These are phyloP conservation scores for Exocentrus adspersus DNA, from an alignment of 2,888 invertebrate genomes.

Conservation along the genomic window DNA sequence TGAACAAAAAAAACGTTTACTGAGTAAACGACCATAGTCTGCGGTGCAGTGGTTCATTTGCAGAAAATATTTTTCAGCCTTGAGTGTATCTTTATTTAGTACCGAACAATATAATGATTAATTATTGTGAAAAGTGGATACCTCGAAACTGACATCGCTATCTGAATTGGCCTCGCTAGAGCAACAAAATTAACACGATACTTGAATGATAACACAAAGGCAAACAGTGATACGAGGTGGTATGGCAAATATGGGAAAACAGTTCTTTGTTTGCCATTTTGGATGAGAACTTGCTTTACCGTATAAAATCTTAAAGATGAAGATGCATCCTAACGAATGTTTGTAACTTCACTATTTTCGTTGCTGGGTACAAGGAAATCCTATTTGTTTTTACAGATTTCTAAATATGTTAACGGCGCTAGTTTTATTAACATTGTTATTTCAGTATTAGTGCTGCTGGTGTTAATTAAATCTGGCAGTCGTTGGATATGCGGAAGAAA, in stretches of 20 bases:
- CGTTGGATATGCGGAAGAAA: not conserved
- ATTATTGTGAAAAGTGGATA: not conserved
- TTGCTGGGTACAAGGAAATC: too few species aligned
- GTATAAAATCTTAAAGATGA: too few species aligned
- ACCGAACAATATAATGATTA: not conserved
- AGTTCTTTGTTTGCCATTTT: too few species aligned
- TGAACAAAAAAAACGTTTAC: too few species aligned
- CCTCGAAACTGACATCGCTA: not conserved
- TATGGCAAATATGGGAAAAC: not conserved
- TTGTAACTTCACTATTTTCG: too few species aligned
- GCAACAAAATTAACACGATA: not conserved
- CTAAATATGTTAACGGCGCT: too few species aligned
- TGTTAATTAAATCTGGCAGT: not conserved
- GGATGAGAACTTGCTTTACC: too few species aligned
- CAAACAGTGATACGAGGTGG: not conserved
- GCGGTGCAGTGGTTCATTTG: too few species aligned
- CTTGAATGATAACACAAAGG: not conserved
- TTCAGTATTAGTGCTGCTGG: not conserved
- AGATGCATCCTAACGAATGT: too few species aligned
- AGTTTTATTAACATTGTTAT: not conserved
- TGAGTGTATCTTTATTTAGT: too few species aligned
- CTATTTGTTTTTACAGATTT: not conserved
- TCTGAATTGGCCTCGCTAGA: not conserved
- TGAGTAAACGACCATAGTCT: too few species aligned
- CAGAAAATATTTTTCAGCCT: too few species aligned